Conservation (phyloP, 1,140 invertebrate genomes). For the Nixonia krombeini region DNA sequence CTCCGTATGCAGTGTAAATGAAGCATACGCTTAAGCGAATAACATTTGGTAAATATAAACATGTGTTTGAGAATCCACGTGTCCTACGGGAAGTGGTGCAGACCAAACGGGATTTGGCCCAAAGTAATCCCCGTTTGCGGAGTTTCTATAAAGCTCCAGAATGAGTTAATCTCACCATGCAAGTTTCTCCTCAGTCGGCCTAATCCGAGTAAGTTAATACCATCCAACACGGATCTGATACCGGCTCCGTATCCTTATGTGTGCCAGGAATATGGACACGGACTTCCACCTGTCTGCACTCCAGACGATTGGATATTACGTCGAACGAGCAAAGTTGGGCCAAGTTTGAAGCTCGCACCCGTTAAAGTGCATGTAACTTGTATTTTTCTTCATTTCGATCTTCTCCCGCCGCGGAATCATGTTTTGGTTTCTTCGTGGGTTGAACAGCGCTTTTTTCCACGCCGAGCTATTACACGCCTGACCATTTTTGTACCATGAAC, state of each 20-base stretch:
- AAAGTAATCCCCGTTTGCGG: slow-evolving; percentile 53
- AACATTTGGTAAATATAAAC: slow-evolving; percentile 55
- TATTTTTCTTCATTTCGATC: background rate
- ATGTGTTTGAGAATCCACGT: slow-evolving; percentile 60
- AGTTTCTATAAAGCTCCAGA: slow-evolving; percentile 59
- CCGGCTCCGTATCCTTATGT: slow-evolving; percentile 24
- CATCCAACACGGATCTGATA: slow-evolving; percentile 36
- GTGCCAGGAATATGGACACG: slow-evolving; percentile 44
- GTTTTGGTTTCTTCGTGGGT: no score
- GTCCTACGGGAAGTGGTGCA: slow-evolving; percentile 43
- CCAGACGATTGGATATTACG: slow-evolving; percentile 9
- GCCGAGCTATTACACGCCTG: no score
- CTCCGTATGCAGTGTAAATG: slow-evolving; percentile 14
- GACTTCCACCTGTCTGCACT: slow-evolving; percentile 17
- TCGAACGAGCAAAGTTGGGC: slow-evolving; percentile 16
- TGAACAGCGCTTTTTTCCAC: no score
- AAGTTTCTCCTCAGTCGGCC: slow-evolving; percentile 55
- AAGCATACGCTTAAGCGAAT: slow-evolving; percentile 17
- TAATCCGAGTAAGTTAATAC: slow-evolving; percentile 60
- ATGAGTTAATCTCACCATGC: slow-evolving; percentile 61
- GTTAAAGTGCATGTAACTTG: background rate
- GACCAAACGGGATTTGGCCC: slow-evolving; percentile 48
- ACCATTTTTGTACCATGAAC: no score
- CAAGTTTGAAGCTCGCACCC: background rate
- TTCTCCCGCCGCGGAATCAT: background rate